Base-by-base conservation (phyloP, 2,113 vertebrate genomes). In the Coturnix japonica region DNA sequence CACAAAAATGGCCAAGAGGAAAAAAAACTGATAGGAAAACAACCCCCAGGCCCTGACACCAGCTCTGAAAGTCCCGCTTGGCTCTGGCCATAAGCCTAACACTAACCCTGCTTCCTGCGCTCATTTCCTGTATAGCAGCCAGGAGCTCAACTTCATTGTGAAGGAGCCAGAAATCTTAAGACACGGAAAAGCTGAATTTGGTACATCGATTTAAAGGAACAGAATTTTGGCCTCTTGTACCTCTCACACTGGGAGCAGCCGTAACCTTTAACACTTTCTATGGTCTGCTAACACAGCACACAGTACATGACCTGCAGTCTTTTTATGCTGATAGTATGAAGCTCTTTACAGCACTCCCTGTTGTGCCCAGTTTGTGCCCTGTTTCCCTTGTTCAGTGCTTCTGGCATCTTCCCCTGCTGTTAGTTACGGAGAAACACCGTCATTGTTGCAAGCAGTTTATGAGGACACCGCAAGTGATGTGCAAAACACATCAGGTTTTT, bases 31-130 rank as follows among this genome's bases (percentile, higher is more conserved):
- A 64, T n/a, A 37, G 12, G 46, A 23, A 70, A 74, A 74, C 11
- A 37, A 8, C 28, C 18, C 19, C 19, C 13, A 9, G 49, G 23
- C 7, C 5, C 35, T 3, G n/a, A 13, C 39, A 21, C 4, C 4
- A 81, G 73, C 65, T 30, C 2, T 6, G 43, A n/a, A 51, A 37
- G 33, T 11, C 47, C 46, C 12, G 1, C 18, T 39, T 41, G 2
- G 1, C 1, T 2, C 44, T 11, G 46, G 25, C 64, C 63, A 39
- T 1, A 1, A 66, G 57, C 20, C 16, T 11, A 2, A 0, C 0
- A 0, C 28, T 39, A 25, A 61, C 51, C 43, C 2, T 0, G 9
- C 26, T 19, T 63, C 56, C 64, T 37, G 33, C 37, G 49, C 72
- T 22, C 4, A 2, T 9, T 44, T 56, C 69, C 69, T 54, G 61